These are phyloP conservation scores for Bursaphelenchus okinawaensis DNA, from an alignment of 2,888 invertebrate species.

Conservation along the genomic window DNA sequence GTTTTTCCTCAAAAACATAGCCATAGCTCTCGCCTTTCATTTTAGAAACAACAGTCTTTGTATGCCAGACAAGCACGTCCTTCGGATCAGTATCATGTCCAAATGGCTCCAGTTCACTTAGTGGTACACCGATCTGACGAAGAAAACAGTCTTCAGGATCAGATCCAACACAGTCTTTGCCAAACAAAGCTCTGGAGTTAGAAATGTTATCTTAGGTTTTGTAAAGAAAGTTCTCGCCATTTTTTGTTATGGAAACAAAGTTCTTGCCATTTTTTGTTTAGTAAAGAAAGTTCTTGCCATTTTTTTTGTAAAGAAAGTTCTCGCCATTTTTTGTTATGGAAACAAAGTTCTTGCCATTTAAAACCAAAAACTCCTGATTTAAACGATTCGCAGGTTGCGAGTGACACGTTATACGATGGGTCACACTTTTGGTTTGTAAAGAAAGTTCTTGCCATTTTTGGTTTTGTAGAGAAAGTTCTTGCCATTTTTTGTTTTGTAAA, in stretches of 20 bases:
- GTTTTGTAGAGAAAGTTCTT: not conserved
- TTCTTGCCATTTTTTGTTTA: too few species aligned
- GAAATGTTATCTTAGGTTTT: too few species aligned
- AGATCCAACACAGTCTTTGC: constrained; percentile 21
- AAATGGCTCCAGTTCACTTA: constrained; percentile 26
- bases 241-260: not conserved
- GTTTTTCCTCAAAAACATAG: constrained; percentile 1
- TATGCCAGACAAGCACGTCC: constrained; percentile 22
- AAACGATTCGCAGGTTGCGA: too few species aligned
- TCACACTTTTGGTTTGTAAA: too few species aligned
- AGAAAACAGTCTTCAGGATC: constrained; percentile 34
- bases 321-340: not conserved
- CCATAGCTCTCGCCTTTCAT: not conserved
- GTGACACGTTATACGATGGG: too few species aligned
- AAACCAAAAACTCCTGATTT: too few species aligned
- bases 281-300: constrained; percentile 26
- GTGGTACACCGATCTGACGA: constrained; percentile 24
- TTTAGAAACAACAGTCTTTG: constrained; percentile 10
- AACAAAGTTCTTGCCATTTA: too few species aligned
- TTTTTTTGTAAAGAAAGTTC: not conserved
- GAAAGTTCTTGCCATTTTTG: too few species aligned
- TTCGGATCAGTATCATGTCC: constrained; percentile 27
- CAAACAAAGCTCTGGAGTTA: constrained; percentile 29
- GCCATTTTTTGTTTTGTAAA: too few species aligned
- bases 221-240: not conserved